These are phyloP conservation scores for Ciconia boyciana DNA, from an alignment of 2,113 vertebrate genomes.

Conservation along the genomic window DNA sequence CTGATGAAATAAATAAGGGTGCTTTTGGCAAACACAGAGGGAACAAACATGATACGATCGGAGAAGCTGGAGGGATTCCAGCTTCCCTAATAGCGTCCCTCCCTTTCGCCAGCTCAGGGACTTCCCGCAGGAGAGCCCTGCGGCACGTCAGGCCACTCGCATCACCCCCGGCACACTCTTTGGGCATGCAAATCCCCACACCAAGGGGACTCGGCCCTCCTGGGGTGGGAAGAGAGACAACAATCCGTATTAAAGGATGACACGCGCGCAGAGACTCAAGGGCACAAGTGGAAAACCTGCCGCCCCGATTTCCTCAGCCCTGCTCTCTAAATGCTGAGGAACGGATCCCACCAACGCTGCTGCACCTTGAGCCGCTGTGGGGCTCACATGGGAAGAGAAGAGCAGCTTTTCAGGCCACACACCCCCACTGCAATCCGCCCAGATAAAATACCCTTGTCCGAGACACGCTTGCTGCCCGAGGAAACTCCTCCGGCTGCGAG, in stretches of 20 bases:
- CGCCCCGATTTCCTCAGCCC: background rate
- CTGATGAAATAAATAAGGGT: constrained; percentile 60
- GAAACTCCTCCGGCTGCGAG: background rate
- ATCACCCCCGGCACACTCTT: background rate
- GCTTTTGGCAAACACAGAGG: background rate
- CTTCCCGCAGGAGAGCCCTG: background rate
- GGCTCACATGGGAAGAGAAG: rapidly evolving
- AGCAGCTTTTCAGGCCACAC: background rate
- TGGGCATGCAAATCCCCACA: background rate
- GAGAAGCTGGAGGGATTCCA: constrained; percentile 45
- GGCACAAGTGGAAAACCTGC: background rate
- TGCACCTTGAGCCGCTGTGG: background rate
- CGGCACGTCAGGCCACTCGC: background rate
- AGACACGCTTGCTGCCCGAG: background rate
- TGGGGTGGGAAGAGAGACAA: background rate
- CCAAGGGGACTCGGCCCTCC: background rate
- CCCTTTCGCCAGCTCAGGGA: background rate
- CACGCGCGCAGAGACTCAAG: rapidly evolving
- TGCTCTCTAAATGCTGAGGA: background rate
- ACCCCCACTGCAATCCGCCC: background rate
- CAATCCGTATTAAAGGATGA: background rate
- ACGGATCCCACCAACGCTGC: background rate
- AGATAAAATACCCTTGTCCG: background rate
- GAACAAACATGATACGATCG: constrained; percentile 56
- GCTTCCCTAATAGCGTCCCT: background rate